Conservation (phyloP, 2,113 vertebrate species). For the Centropus bengalensis region DNA sequence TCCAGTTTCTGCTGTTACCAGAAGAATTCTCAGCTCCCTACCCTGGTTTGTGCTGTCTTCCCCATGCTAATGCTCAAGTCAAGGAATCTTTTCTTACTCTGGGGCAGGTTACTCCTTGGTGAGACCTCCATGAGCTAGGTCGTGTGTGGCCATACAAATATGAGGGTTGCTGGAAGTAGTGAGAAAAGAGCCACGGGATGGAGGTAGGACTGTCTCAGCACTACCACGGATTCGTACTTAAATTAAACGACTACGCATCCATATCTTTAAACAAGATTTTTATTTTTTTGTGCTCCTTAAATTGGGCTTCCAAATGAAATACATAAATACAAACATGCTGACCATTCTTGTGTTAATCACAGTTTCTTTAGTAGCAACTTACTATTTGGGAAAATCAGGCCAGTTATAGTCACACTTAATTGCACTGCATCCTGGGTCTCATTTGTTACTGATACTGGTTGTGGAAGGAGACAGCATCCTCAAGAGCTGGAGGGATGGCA, state of each 20-base stretch:
- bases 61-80: not conserved
- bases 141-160: accelerated
- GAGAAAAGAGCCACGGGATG: not conserved
- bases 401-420: not conserved
- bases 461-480: not conserved
- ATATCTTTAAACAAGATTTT: not conserved
- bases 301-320: not conserved
- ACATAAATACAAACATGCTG: not conserved
- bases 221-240: accelerated
- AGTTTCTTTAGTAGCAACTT: not conserved
- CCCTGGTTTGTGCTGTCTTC: not conserved
- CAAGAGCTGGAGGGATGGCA: not conserved
- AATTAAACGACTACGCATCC: not conserved
- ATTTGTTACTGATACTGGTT: not conserved
- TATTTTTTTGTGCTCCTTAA: not conserved
- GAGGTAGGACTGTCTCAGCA: accelerated
- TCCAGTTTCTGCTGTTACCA: not conserved
- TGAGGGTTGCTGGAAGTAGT: not conserved
- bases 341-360: not conserved
- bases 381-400: not conserved
- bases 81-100: not conserved
- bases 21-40: not conserved
- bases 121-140: not conserved
- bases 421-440: not conserved
- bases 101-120: not conserved